phyloP scores from a whole-genome alignment of 2,113 vertebrate genomes.

The Brevimyrus niger region DNA sequence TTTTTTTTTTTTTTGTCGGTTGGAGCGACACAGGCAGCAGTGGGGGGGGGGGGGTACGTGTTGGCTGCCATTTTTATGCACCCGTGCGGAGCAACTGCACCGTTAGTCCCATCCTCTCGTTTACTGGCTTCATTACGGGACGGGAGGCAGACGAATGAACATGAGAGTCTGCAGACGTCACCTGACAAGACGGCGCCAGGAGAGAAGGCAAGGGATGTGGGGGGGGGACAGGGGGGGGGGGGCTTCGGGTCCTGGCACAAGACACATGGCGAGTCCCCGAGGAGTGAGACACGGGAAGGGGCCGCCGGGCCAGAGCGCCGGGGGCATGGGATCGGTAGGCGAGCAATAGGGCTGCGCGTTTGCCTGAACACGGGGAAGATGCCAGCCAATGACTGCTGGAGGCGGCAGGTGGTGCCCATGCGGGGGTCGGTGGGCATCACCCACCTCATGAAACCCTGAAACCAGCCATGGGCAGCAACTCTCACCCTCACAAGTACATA shows the following conservation, averaged over 20 bases:
- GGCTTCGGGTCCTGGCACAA: neutral
- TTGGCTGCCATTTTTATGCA: conserved; percentile 39
- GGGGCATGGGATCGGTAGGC: neutral
- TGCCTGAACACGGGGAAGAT: neutral
- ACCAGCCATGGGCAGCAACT: neutral
- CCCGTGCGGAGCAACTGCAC: conserved; percentile 51
- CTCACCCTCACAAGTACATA: neutral
- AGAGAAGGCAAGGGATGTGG: neutral
- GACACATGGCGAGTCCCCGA: neutral
- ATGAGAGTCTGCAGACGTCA: conserved; percentile 19
- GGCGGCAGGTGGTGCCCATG: neutral
- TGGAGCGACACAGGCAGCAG: neutral
- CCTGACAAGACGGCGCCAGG: neutral
- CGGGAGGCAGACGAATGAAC: conserved; percentile 56
- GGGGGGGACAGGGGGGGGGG: neutral
- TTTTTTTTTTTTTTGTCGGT: neutral
- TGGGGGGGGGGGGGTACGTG: neutral
- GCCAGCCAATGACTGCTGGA: neutral
- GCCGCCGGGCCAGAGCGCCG: neutral
- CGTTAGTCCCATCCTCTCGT: conserved; percentile 61
- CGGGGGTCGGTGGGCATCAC: neutral
- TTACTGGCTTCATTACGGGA: conserved; percentile 60
- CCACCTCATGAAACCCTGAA: neutral
- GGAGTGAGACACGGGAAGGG: neutral
- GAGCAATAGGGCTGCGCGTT: neutral